Evolutionary conservation across 2,888 invertebrate species (phyloP).

Genomic region (Stenchaetothrips biformis): DNA sequence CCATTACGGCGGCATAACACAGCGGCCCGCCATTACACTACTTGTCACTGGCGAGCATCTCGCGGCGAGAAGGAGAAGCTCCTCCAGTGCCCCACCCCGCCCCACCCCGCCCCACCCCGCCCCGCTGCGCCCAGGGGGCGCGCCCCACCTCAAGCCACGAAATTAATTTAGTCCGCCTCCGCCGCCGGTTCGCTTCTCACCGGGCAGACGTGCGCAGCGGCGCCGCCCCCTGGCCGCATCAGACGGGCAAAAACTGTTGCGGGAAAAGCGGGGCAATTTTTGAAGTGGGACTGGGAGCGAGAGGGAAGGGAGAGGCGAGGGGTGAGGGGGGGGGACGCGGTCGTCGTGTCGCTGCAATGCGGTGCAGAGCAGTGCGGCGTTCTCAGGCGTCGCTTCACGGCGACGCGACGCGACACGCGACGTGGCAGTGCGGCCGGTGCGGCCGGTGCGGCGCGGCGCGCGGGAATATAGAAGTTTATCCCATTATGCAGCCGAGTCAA

Average conservation of each 20-base stretch:
- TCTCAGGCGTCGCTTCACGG: too few relatives aligned
- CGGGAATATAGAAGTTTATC: slow-evolving; percentile 16
- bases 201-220: too few relatives aligned
- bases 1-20: not conserved
- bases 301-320: too few relatives aligned
- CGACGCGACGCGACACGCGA: too few relatives aligned
- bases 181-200: not conserved
- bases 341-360: too few relatives aligned
- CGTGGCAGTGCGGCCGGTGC: not conserved
- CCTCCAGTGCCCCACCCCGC: not conserved
- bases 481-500: slow-evolving; percentile 8
- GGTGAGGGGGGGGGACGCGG: too few relatives aligned
- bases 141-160: not conserved
- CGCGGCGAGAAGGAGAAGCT: not conserved
- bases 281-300: too few relatives aligned
- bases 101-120: not conserved
- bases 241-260: too few relatives aligned
- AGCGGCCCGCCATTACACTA: not conserved
- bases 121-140: not conserved
- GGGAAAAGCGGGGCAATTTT: too few relatives aligned
- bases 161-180: not conserved
- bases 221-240: not conserved
- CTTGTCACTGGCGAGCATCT: not conserved
- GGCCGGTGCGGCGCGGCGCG: not conserved
- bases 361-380: too few relatives aligned